Conservation (phyloP, 2,113 vertebrate genomes). For the Equus quagga region DNA sequence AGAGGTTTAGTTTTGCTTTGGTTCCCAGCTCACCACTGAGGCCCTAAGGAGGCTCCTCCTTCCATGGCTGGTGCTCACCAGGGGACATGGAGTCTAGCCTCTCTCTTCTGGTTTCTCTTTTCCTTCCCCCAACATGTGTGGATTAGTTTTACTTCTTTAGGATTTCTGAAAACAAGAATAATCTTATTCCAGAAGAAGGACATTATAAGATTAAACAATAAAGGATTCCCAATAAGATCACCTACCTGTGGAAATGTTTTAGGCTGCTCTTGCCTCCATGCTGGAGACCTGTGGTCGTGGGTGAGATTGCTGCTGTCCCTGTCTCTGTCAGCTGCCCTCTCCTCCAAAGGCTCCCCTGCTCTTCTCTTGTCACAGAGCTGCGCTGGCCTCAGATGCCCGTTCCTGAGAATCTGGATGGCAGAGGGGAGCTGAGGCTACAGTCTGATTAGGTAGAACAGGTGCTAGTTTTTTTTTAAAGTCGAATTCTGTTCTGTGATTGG, state of each 20-base stretch:
- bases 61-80: neutral
- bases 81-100: neutral
- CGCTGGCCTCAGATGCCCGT: too few species aligned
- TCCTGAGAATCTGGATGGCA: neutral
- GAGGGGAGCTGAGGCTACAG: neutral
- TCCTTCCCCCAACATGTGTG: neutral
- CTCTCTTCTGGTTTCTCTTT: neutral
- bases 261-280: neutral
- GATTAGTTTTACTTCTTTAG: neutral
- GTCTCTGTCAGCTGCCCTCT: neutral
- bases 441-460: neutral
- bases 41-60: neutral
- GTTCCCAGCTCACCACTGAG: neutral
- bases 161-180: constrained; percentile 24
- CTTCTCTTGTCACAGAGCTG: neutral
- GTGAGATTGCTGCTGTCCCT: neutral
- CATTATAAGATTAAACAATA: neutral
- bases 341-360: neutral
- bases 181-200: neutral
- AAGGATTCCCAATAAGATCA: neutral
- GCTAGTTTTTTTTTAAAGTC: neutral
- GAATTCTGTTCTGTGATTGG: neutral
- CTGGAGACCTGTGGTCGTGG: neutral
- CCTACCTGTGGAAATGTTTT: neutral
- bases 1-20: neutral